phyloP scores from a whole-genome alignment of 2,888 invertebrate genomes.

The Ochropleura plecta region DNA sequence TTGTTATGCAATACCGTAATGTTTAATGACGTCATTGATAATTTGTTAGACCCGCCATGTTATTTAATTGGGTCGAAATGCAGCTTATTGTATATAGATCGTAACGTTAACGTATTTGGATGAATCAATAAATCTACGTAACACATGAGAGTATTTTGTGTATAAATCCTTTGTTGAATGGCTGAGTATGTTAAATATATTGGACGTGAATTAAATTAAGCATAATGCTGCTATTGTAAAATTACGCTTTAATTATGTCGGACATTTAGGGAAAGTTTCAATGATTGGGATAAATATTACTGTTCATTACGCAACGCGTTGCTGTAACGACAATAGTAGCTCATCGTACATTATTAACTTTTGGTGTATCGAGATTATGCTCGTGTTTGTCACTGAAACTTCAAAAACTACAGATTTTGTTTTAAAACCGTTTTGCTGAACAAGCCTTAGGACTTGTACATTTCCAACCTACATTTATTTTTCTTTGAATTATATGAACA shows the following conservation, averaged over 20 bases:
- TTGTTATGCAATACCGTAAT: slow-evolving; percentile 75
- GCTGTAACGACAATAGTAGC: slow-evolving; percentile 13
- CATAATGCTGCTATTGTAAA: slow-evolving; percentile 34
- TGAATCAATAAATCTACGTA: slow-evolving; percentile 45
- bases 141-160: slow-evolving; percentile 31
- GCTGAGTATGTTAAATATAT: slow-evolving; percentile 33
- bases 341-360: slow-evolving; percentile 6
- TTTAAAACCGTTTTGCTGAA: neutral
- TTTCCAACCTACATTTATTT: neutral
- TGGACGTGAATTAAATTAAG: slow-evolving; percentile 33
- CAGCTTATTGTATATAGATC: slow-evolving; percentile 60
- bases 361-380: neutral
- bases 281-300: slow-evolving; percentile 34
- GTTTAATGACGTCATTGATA: slow-evolving; percentile 57
- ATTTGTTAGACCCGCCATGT: slow-evolving; percentile 54
- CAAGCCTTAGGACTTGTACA: neutral
- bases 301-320: slow-evolving; percentile 14
- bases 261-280: slow-evolving; percentile 38
- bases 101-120: slow-evolving; percentile 34
- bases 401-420: neutral
- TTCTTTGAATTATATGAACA: neutral
- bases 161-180: slow-evolving; percentile 40
- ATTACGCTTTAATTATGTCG: slow-evolving; percentile 39
- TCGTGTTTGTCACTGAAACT: neutral
- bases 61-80: slow-evolving; percentile 65